These are phyloP conservation scores for Chrysolina haemoptera DNA, from an alignment of 2,888 invertebrate species.

Conservation along the genomic window DNA sequence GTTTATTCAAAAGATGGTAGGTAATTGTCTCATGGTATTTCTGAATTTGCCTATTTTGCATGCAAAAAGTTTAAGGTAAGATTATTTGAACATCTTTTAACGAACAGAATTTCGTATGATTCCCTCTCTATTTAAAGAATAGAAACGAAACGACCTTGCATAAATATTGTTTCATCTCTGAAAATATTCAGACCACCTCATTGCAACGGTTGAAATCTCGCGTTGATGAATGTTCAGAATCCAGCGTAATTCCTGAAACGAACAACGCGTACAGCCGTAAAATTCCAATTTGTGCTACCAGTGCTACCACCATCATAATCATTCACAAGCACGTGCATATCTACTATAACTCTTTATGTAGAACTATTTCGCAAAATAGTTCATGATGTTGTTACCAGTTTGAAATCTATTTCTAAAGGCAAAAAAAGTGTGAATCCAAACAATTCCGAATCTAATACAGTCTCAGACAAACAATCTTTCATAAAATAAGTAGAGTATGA, in stretches of 20 bases:
- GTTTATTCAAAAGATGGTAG: too few relatives aligned
- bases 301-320: not conserved
- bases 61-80: too few relatives aligned
- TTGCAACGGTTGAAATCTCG: not conserved
- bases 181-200: slow-evolving; percentile 6
- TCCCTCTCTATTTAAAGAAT: not conserved
- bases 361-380: not conserved
- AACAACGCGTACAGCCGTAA: slow-evolving; percentile 13
- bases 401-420: not conserved
- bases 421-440: not conserved
- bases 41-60: too few relatives aligned
- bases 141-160: not conserved
- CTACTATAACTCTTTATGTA: not conserved
- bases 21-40: too few relatives aligned
- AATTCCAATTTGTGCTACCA: slow-evolving; percentile 11
- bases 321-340: slow-evolving; percentile 8
- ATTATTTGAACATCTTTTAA: too few relatives aligned
- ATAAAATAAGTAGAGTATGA: too few relatives aligned
- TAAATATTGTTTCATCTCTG: not conserved
- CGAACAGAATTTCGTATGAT: not conserved
- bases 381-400: not conserved
- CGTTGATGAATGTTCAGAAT: not conserved
- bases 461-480: too few relatives aligned
- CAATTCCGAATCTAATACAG: not conserved
- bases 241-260: slow-evolving; percentile 9